Conservation (phyloP, 2,888 invertebrate species). For the Saturnia pavonia region DNA sequence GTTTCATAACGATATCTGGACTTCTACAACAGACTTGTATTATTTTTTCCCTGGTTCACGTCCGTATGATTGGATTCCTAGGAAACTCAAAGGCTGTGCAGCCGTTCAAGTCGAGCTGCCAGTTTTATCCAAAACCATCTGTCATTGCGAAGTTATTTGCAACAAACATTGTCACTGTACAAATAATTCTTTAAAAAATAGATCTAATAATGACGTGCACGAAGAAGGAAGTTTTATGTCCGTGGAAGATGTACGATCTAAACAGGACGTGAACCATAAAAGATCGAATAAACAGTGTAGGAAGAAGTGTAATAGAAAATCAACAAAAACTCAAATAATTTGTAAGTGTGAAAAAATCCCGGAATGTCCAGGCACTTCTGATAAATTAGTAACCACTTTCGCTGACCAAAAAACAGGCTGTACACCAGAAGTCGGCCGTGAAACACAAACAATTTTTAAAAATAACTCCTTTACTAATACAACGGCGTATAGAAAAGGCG, state of each 20-base stretch:
- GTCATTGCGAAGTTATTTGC: constrained; percentile 34
- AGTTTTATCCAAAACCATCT: constrained; percentile 27
- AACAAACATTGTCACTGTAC: constrained; percentile 42
- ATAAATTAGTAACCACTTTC: constrained; percentile 50
- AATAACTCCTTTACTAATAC: constrained; percentile 13
- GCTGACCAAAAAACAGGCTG: constrained; percentile 40
- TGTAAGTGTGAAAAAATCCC: constrained; percentile 32
- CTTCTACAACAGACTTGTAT: constrained; percentile 70
- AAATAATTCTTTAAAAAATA: constrained; percentile 1
- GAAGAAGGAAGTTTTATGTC: constrained; percentile 27
- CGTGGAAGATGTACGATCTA: constrained; percentile 24
- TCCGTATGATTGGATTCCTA: constrained; percentile 31
- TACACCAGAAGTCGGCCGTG: constrained; percentile 28
- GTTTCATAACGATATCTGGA: constrained; percentile 69
- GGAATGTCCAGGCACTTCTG: constrained; percentile 25
- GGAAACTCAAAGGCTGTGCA: constrained; percentile 33
- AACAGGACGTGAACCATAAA: not conserved
- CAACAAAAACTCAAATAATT: constrained; percentile 24
- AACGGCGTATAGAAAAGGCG: not conserved
- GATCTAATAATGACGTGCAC: not conserved
- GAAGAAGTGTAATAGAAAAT: constrained; percentile 22
- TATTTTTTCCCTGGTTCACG: constrained; percentile 59
- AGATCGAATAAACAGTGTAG: not conserved
- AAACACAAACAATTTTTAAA: constrained; percentile 36
- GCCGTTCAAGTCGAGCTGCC: constrained; percentile 48